A percentile compares a stretch with the other conserved stretches of the same genome.
Evolutionary conservation across 2,113 vertebrate genomes (phyloP).

Genomic region (Cinclus cinclus): DNA sequence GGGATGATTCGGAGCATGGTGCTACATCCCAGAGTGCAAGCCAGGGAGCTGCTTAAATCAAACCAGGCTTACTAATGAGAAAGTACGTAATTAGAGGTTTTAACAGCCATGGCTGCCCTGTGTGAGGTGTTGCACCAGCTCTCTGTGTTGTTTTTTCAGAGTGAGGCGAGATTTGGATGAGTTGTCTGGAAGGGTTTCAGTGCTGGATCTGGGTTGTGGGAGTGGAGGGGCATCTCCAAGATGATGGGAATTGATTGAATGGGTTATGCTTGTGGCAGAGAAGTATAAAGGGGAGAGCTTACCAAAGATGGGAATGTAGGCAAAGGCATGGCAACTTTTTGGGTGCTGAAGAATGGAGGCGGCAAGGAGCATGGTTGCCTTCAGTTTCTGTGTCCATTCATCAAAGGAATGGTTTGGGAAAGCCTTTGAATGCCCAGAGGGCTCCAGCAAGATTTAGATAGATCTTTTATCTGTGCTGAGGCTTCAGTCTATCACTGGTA

Average conservation of each 20-base stretch:
- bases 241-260: background rate
- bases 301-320: background rate
- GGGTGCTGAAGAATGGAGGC: background rate
- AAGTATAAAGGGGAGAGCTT: background rate
- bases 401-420: background rate
- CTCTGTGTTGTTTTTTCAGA: background rate
- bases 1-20: conserved; percentile 16
- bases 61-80: conserved; percentile 4
- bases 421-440: background rate
- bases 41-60: conserved; percentile 44
- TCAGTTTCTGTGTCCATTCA: background rate
- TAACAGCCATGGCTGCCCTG: background rate
- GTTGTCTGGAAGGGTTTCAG: background rate
- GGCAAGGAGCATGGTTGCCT: background rate
- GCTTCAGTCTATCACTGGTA: background rate
- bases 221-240: background rate
- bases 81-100: conserved; percentile 18
- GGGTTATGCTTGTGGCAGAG: background rate
- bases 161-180: background rate
- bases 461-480: background rate
- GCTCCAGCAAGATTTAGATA: background rate
- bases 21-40: background rate
- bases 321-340: background rate
- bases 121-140: background rate
- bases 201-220: background rate